Evolutionary conservation across 1,140 invertebrate genomes (phyloP).

Genomic region (Drosophila carrolli): DNA sequence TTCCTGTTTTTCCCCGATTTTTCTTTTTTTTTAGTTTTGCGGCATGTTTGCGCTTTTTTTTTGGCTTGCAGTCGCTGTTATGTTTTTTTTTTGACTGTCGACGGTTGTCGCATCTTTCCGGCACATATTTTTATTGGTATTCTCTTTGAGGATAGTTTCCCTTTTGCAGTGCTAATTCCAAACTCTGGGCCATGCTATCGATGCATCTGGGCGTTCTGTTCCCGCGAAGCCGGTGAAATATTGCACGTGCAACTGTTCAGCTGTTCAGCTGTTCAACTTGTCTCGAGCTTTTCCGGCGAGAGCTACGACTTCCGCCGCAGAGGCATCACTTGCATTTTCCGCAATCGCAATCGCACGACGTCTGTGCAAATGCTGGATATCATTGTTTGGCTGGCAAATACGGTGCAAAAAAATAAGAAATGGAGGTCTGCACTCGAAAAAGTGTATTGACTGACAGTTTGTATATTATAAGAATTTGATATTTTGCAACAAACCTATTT

Average conservation of each 20-base stretch:
- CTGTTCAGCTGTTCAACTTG: constrained; percentile 56
- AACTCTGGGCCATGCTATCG: constrained; percentile 44
- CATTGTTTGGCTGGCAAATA: constrained; percentile 79
- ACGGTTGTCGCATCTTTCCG: constrained; percentile 70
- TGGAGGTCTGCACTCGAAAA: constrained; percentile 3
- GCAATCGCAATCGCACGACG: constrained; percentile 19
- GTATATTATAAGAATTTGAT: too few species aligned
- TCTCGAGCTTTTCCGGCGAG: constrained; percentile 54
- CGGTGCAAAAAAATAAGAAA: constrained; percentile 19
- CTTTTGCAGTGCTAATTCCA: constrained; percentile 35
- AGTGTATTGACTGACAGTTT: neutral
- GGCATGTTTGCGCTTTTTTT: constrained; percentile 50
- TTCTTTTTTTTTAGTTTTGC: constrained; percentile 6
- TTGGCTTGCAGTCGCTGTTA: constrained; percentile 47
- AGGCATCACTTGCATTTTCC: constrained; percentile 77
- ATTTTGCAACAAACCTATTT: too few species aligned
- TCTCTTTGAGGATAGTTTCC: constrained; percentile 29
- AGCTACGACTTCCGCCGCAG: constrained; percentile 73
- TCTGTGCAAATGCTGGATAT: constrained; percentile 66
- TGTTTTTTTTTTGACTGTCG: constrained; percentile 44
- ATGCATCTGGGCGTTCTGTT: constrained; percentile 47
- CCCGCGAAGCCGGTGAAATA: constrained; percentile 43
- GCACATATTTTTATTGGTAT: constrained; percentile 37
- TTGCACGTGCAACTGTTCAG: constrained; percentile 57
- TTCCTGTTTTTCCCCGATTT: constrained; percentile 16